Conservation (phyloP, 2,113 vertebrate species). For the Philantomba maxwellii region DNA sequence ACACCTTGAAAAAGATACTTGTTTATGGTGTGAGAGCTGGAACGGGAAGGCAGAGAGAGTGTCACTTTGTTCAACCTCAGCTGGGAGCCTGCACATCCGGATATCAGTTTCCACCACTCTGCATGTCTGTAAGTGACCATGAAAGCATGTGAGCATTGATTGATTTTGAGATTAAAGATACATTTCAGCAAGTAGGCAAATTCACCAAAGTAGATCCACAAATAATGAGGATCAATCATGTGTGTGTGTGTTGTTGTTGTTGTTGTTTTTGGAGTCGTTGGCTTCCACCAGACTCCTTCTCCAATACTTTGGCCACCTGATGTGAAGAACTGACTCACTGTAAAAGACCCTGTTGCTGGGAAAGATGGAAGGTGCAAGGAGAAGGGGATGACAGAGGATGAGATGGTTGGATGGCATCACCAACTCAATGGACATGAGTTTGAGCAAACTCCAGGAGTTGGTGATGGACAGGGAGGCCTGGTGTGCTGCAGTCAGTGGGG, state of each 20-base stretch:
- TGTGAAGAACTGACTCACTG: not conserved
- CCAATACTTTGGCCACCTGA: not conserved
- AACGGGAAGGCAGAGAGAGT: not conserved
- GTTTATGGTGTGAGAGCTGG: not conserved
- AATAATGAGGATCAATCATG: not conserved
- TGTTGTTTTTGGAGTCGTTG: not conserved
- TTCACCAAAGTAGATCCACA: not conserved
- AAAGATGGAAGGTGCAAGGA: not conserved
- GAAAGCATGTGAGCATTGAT: not conserved
- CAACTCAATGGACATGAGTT: not conserved
- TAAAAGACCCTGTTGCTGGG: not conserved
- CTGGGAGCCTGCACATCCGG: not conserved
- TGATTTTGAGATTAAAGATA: not conserved
- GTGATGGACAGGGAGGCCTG: not conserved
- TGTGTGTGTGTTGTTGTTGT: not conserved
- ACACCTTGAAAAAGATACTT: not conserved
- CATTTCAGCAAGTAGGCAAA: not conserved
- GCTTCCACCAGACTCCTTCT: not conserved
- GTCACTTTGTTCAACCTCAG: not conserved
- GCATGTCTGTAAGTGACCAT: not conserved
- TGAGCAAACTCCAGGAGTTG: not conserved
- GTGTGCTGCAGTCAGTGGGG: not conserved
- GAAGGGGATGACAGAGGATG: not conserved
- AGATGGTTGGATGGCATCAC: not conserved
- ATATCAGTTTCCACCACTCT: not conserved